These are phyloP conservation scores for Ephestia elutella DNA, from an alignment of 1,140 invertebrate genomes.

Conservation along the genomic window DNA sequence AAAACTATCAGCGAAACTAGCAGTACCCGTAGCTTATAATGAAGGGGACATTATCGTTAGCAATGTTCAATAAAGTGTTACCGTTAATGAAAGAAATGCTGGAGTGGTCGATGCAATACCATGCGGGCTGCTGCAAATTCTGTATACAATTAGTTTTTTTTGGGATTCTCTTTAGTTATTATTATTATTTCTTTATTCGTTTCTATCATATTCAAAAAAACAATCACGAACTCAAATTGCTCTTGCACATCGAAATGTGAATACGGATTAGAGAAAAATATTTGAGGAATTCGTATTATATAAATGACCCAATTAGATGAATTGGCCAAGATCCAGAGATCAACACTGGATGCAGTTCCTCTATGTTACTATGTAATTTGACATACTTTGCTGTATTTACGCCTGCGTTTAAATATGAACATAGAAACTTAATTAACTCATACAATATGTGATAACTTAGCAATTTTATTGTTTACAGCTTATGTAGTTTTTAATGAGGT, in stretches of 20 bases:
- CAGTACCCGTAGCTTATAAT: constrained; percentile 17
- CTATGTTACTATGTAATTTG: constrained; percentile 21
- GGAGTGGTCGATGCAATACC: constrained; percentile 21
- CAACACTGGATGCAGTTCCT: constrained; percentile 30
- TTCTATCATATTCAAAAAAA: background rate
- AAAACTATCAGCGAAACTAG: background rate
- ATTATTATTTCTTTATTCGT: background rate
- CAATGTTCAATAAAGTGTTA: constrained; percentile 17
- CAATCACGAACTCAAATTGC: background rate
- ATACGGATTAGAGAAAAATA: constrained; percentile 7
- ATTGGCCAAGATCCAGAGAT: constrained; percentile 46
- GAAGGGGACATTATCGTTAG: constrained; percentile 25
- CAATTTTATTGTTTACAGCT: background rate
- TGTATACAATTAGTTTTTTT: constrained; percentile 11
- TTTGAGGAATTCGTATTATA: constrained; percentile 42
- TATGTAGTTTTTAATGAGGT: constrained; percentile 12
- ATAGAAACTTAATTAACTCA: background rate
- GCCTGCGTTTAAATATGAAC: background rate
- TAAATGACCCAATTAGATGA: constrained; percentile 47
- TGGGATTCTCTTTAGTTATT: background rate
- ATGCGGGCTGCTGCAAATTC: constrained; percentile 21
- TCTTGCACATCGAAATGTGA: constrained; percentile 2
- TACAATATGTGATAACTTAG: background rate
- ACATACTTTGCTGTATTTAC: constrained; percentile 7
- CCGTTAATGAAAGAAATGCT: constrained; percentile 22